Percentiles rank a stretch among this genome's conserved stretches.
These are phyloP conservation scores for Falco biarmicus DNA, from an alignment of 2,797 vertebrate genomes.

Conservation along the genomic window DNA sequence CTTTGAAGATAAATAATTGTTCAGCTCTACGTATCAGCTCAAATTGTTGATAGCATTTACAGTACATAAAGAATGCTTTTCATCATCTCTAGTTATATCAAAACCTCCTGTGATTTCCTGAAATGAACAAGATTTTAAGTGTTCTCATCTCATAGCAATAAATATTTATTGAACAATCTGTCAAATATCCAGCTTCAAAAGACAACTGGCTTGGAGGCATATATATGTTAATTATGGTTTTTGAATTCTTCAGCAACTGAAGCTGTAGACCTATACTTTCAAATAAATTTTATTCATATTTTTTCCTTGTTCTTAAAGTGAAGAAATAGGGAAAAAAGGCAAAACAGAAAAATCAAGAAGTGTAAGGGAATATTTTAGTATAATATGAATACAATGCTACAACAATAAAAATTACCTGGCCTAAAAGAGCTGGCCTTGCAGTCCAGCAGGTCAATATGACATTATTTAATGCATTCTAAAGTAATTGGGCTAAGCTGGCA, in stretches of 20 bases:
- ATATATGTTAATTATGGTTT: neutral
- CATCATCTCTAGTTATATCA: neutral
- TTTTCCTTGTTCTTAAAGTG: neutral
- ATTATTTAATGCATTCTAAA: neutral
- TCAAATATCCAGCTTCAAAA: constrained; percentile 35
- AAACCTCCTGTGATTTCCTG: constrained; percentile 17
- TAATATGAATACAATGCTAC: neutral
- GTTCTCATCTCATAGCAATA: constrained; percentile 29
- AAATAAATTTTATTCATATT: neutral
- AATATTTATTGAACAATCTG: constrained; percentile 46
- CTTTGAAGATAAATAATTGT: neutral
- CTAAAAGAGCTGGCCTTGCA: neutral
- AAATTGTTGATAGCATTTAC: neutral
- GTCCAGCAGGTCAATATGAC: neutral
- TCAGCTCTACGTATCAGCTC: neutral
- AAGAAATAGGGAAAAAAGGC: neutral
- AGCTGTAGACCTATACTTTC: neutral
- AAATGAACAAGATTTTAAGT: constrained; percentile 34
- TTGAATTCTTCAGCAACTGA: constrained; percentile 1
- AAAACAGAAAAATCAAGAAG: neutral
- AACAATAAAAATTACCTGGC: neutral
- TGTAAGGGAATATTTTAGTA: neutral
- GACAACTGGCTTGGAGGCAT: constrained; percentile 13
- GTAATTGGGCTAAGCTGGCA: neutral
- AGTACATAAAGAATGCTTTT: constrained; percentile 1